Conservation (phyloP, 1,140 invertebrate genomes). For the Centruroides sculpturatus region DNA sequence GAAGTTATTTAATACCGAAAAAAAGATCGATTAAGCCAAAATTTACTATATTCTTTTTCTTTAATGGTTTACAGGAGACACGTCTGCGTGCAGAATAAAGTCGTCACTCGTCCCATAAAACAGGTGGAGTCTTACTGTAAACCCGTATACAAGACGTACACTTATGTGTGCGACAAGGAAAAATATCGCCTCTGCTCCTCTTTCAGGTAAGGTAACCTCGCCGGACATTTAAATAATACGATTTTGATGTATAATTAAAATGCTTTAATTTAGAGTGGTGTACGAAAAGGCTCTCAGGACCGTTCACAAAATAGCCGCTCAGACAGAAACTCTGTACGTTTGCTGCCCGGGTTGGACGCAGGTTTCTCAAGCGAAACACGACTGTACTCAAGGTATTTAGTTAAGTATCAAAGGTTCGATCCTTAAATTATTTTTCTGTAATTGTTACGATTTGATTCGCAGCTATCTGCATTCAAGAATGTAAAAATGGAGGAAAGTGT, state of each 20-base stretch:
- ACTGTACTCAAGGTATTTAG: slow-evolving; percentile 42
- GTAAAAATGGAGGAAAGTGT: slow-evolving; percentile 7
- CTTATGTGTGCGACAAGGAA: slow-evolving; percentile 31
- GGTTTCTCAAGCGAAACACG: slow-evolving; percentile 35
- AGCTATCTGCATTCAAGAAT: slow-evolving; percentile 6
- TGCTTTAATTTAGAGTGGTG: slow-evolving; percentile 25
- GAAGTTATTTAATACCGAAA: too few relatives aligned
- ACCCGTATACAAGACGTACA: slow-evolving; percentile 35
- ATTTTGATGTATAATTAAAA: too few relatives aligned
- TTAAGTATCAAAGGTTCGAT: too few relatives aligned
- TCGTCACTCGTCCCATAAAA: slow-evolving; percentile 33
- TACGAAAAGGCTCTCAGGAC: slow-evolving; percentile 36
- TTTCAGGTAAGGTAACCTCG: slow-evolving; percentile 24
- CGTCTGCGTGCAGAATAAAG: slow-evolving; percentile 34
- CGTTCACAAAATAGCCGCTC: slow-evolving; percentile 29
- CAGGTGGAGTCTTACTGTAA: slow-evolving; percentile 36
- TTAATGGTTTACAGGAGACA: slow-evolving; percentile 28
- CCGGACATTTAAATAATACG: slow-evolving; percentile 13
- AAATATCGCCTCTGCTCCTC: slow-evolving; percentile 32
- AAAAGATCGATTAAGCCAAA: too few relatives aligned
- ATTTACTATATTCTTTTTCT: too few relatives aligned
- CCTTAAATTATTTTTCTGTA: too few relatives aligned
- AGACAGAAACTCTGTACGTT: slow-evolving; percentile 30
- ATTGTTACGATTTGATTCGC: neutral
- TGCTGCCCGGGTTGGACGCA: slow-evolving; percentile 49